Evolutionary conservation across 2,888 invertebrate species (phyloP), one percentile per base, ranked within the genome.

Genomic region (Eucera pruinosa): DNA sequence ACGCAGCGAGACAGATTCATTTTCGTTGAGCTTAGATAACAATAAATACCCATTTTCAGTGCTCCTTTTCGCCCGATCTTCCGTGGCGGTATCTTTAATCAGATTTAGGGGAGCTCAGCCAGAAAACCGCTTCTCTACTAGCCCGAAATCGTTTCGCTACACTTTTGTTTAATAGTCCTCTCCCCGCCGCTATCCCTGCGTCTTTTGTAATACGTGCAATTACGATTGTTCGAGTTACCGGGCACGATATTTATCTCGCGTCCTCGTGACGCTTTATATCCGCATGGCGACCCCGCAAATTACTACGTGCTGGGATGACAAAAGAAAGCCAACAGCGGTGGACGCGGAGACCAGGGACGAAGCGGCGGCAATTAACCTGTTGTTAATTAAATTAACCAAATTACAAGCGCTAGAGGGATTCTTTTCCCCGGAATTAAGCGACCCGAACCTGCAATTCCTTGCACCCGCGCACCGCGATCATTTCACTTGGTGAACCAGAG

Each of bases 341-440:
- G 30, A 13, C 27, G n/a, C n/a, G 30, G 18, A 27, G 30, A 45
- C 18, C 18, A 30, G 45, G 45, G 1, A 60, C 54, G 54, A 36
- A 6, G 30, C 33, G 41, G 54, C 41, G 62, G 62, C 69, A 80
- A 80, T 82, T 79, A 82, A 80, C 55, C 50, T 62, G 55, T 66
- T 79, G 62, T 82, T 82, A 75, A 72, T 82, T 70, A 67, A 82
- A 79, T 75, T 69, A 76, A 72, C 66, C 36, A 43, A 76, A 75
- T 75, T 75, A 60, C 60, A 23, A n/a, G 13, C 25, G n/a, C n/a
- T 33, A 11, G 3, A 36, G 15, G 30, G n/a, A 23, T 30, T 68
- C n/a, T 60, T 70, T 68, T 39, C 52, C 43, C 41, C 23, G 30
- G 45, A 60, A 43, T 61, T 43, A 39, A 58, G 58, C 39, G 45